Evolutionary conservation across 1,140 invertebrate genomes (phyloP), one percentile per base, ranked within the genome.

Genomic region (Drosophila insularis): DNA sequence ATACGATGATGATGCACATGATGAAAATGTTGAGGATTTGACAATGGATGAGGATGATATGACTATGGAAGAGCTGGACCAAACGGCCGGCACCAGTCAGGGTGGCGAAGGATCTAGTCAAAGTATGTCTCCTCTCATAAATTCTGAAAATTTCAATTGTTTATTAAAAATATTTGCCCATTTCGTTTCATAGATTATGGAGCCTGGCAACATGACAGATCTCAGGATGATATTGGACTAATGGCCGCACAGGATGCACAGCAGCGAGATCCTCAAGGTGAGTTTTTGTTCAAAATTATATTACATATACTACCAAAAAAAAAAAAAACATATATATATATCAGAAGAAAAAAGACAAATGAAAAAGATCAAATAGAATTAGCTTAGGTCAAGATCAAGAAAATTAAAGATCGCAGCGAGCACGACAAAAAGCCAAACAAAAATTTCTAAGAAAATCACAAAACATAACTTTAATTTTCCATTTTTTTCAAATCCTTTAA

Each of bases 21-120:
- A 96, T 78, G 96, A 96, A 89, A 95, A 95, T 90, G 95, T 96
- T 81, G 96, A 97, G 92, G 96, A 97, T 92, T 93, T 96, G 92
- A 96, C 96, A 71, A 92, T 96, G 67, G 96, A 96, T 90, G 96
- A 97, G 81, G 96, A 97, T 89, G 94, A 92, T 68, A 89, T 92
- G 86, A 85, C 84, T 71, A 89, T 91, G 85, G 91, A 92, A 67
- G 92, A 92, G 81, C 93, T 94, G 84, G 93, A 93, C 85, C 93
- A 93, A 79, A 85, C 89, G 70, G 92, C 93, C 71, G 93, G 93
- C 82, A 93, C 94, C 74, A 93, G 93, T 91, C 93, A 94, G 81
- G 93, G 93, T 85, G 93, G 93, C 66, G 93, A 94, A 92, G 94
- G 93, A 91, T 93, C 93, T 89, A 93, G 92, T 92, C 93, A 94